Base-by-base conservation (phyloP, 1,140 invertebrate genomes). In the Drosophila sp. region DNA sequence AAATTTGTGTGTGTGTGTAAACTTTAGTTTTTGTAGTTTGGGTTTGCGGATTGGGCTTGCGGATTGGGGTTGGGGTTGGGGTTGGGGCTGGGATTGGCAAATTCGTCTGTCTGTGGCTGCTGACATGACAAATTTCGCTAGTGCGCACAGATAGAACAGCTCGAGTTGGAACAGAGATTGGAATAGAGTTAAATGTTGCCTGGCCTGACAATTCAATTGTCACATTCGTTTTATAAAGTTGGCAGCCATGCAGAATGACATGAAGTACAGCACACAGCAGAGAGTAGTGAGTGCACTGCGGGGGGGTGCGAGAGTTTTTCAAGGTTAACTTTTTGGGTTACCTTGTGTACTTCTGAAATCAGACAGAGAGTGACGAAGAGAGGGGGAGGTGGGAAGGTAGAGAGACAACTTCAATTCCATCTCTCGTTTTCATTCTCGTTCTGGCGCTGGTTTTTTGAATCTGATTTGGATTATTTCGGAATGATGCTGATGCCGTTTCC, bases 141-240 rank as follows among this genome's bases (percentile, higher is more conserved):
- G 61, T 47, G 60, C 17, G 44, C 17, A 47, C 5, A 25, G 17
- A 4, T 25, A 4, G 23, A 47, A 47, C 5, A 25, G 17, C 17
- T 25, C 17, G 23, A 47, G 38, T 40, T 30, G 55, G 23, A 55
- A 8, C 50, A n/a, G 25, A 63, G 58, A 61, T 29, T 23, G 40
- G 62, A 56, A 38, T 25, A 29, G 63, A 60, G 58, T 40, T 57
- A 38, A 32, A 41, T 62, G 30, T 58, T 35, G 62, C 38, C 64
- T 54, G 41, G 47, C 60, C 70, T 73, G 71, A 69, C 72, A 75
- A 75, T 75, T 76, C 60, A 76, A 76, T 76, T 76, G 73, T 75
- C 73, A 76, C 73, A 74, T 74, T 66, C 71, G 71, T 63, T 74
- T 76, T 50, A 69, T 76, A 69, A 74, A 76, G 73, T 76, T 76